A percentile compares a stretch with the other conserved stretches of the same genome.
Evolutionary conservation across 2,888 invertebrate genomes (phyloP).

Genomic region (Cantharis nigra): DNA sequence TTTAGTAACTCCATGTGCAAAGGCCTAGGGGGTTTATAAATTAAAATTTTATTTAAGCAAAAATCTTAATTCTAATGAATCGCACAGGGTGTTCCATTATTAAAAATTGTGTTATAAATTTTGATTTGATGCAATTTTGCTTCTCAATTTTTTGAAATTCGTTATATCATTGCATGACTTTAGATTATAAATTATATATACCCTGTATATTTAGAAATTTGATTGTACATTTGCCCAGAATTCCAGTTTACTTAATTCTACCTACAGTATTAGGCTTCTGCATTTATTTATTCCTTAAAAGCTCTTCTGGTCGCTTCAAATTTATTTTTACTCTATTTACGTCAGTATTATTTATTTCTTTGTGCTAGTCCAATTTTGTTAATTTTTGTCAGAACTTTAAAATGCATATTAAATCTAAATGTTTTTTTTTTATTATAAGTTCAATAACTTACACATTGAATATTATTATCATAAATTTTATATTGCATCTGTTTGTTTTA

Average conservation of each 20-base stretch:
- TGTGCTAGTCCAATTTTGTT: background rate
- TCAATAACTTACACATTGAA: background rate
- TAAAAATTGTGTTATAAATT: no score
- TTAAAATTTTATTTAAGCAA: no score
- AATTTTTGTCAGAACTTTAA: background rate
- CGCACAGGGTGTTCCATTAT: no score
- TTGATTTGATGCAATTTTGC: no score
- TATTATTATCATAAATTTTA: background rate
- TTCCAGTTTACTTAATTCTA: background rate
- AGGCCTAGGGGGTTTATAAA: no score
- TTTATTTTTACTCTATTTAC: background rate
- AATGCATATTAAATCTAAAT: background rate
- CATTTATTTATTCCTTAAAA: background rate
- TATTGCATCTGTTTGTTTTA: background rate
- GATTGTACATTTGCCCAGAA: background rate
- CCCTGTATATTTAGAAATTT: background rate
- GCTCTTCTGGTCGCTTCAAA: background rate
- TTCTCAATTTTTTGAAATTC: no score
- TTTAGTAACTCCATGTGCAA: no score
- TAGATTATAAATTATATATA: no score
- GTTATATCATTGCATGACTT: no score
- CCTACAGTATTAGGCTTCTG: background rate
- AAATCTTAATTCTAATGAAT: no score
- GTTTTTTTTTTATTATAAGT: background rate
- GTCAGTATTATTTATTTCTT: constrained; percentile 3